Evolutionary conservation across 2,888 invertebrate genomes (phyloP), one percentile per base, ranked within the genome.

Genomic region (Epinotia brunnichana): DNA sequence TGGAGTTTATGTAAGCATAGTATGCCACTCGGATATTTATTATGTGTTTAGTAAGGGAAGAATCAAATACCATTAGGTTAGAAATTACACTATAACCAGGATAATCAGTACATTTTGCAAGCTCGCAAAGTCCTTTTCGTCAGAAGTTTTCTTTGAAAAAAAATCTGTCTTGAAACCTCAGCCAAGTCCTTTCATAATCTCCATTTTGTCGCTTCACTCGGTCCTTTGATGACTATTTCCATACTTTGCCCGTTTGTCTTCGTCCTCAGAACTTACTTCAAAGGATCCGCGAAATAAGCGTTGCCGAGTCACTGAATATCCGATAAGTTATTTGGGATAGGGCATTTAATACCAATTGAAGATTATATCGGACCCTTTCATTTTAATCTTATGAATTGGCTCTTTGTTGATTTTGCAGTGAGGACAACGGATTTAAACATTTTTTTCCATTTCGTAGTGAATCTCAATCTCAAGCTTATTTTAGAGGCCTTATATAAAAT

Each of bases 261-360:
- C 70, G 70, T 75, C 76, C 74, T 70, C 61, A 54, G 64, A 70
- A 75, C 74, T 75, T 75, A 68, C 73, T 60, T 77, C 79, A 80
- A 81, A 79, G 79, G 74, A 77, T 78, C 79, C 76, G 79, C 77
- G 81, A 80, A 80, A 77, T 78, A 80, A 78, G 76, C 78, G 73
- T 74, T 75, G 76, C 62, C 80, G 77, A 78, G 73, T 77, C 82
- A 79, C 59, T 82, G 82, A 78, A 76, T 78, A 75, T 78, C 74
- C 69, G 74, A 74, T 76, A 73, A 74, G 75, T 75, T 74, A 72
- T 73, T 69, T 74, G 54, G 73, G 70, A 51, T 54, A 51, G 44
- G 70, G 56, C 56, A 62, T 69, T 67, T 72, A 62, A 67, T 72
- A 68, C 29, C 61, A 68, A 56, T 68, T 62, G 67, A 44, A 48